These are phyloP conservation scores for Campoletis sonorensis DNA, from an alignment of 1,140 invertebrate genomes.

Conservation along the genomic window DNA sequence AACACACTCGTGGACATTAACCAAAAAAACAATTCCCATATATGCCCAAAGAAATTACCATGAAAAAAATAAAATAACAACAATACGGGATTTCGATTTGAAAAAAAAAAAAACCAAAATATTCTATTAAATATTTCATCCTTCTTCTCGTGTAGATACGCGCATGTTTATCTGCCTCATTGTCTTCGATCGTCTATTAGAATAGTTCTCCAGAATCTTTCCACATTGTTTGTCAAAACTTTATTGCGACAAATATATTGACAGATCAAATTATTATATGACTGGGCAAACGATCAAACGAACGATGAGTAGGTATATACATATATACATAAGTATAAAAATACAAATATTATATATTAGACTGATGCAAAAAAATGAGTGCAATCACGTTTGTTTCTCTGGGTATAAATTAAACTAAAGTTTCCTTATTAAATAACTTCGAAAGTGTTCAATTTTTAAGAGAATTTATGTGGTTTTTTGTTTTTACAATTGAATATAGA, in stretches of 20 bases:
- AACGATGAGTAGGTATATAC: slow-evolving; percentile 30
- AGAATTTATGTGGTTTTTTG: too few relatives aligned
- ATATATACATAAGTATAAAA: neutral
- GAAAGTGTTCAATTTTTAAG: too few relatives aligned
- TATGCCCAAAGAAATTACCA: neutral
- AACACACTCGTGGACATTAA: neutral
- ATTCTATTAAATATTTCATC: neutral
- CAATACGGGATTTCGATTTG: too few relatives aligned
- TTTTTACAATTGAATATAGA: too few relatives aligned
- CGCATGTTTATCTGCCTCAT: neutral
- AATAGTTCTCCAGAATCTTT: neutral
- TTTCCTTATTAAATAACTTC: too few relatives aligned
- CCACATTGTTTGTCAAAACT: neutral
- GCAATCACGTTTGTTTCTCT: too few relatives aligned
- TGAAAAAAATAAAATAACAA: too few relatives aligned
- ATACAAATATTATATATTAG: neutral
- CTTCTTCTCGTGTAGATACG: neutral
- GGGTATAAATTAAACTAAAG: too few relatives aligned
- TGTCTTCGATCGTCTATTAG: neutral
- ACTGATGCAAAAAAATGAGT: too few relatives aligned
- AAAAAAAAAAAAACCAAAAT: neutral
- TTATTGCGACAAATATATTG: neutral
- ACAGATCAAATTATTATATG: neutral
- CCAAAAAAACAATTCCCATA: neutral
- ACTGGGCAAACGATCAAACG: slow-evolving; percentile 34